Conservation (phyloP, 2,888 invertebrate genomes). For the Pyralis farinalis region DNA sequence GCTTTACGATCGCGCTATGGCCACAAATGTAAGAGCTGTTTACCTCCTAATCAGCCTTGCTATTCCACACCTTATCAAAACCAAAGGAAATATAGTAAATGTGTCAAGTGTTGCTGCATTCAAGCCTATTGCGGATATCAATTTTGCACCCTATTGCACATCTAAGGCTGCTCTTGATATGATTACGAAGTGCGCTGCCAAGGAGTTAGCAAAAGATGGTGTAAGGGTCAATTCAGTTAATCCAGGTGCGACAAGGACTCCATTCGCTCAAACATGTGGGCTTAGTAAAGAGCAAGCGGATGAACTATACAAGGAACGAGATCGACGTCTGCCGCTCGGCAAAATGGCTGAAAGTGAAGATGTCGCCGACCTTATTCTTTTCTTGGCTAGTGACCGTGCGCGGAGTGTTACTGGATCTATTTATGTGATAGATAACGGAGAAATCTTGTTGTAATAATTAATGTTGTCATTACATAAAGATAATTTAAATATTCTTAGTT, state of each 20-base stretch:
- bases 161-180: constrained; percentile 97
- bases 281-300: constrained; percentile 79
- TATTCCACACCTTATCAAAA: constrained; percentile 88
- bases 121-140: constrained; percentile 79
- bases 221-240: constrained; percentile 95
- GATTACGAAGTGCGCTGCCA: constrained; percentile 92
- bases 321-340: constrained; percentile 92
- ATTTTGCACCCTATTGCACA: constrained; percentile 92
- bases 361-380: constrained; percentile 93
- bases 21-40: constrained; percentile 89
- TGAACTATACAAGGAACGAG: constrained; percentile 88
- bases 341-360: constrained; percentile 90
- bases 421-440: constrained; percentile 68
- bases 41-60: constrained; percentile 90
- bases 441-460: constrained; percentile 45
- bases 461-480: too few species aligned
- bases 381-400: constrained; percentile 92
- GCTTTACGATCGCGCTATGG: constrained; percentile 91
- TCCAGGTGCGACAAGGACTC: constrained; percentile 95
- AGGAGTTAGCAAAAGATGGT: constrained; percentile 88
- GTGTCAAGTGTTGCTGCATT: constrained; percentile 94
- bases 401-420: constrained; percentile 93
- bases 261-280: constrained; percentile 83
- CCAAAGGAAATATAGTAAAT: constrained; percentile 93
- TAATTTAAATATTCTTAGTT: too few species aligned